Conservation (phyloP, 2,797 vertebrate species). For the Mormyrops attenuatus region DNA sequence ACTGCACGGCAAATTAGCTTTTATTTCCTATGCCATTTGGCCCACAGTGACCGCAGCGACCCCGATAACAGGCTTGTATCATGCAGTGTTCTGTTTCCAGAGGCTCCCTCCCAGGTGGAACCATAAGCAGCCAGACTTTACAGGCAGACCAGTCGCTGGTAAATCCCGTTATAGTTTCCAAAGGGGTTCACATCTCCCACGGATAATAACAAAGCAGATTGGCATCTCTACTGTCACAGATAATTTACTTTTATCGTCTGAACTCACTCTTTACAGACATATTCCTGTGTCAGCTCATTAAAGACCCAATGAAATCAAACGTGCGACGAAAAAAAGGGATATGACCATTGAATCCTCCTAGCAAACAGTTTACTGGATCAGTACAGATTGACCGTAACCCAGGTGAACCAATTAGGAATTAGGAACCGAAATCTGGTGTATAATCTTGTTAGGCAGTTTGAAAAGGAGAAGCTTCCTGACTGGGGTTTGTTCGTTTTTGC, state of each 20-base stretch:
- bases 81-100: neutral
- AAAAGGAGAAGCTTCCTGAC: neutral
- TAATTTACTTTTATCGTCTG: neutral
- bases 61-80: neutral
- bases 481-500: neutral
- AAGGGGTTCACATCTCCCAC: neutral
- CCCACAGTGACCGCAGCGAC: neutral
- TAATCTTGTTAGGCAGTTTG: conserved; percentile 48
- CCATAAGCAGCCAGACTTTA: neutral
- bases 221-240: neutral
- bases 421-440: conserved; percentile 40
- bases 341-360: conserved; percentile 24
- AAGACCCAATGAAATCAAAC: conserved; percentile 23
- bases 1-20: neutral
- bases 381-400: conserved; percentile 3
- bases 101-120: neutral
- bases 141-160: neutral
- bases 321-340: conserved; percentile 2
- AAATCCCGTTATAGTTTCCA: neutral
- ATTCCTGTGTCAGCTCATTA: neutral
- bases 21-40: neutral
- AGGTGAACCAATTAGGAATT: conserved; percentile 42
- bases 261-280: neutral
- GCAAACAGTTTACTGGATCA: conserved; percentile 52
- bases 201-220: neutral